These are phyloP conservation scores for Xylota sylvarum DNA, from an alignment of 2,888 invertebrate genomes.

Conservation along the genomic window DNA sequence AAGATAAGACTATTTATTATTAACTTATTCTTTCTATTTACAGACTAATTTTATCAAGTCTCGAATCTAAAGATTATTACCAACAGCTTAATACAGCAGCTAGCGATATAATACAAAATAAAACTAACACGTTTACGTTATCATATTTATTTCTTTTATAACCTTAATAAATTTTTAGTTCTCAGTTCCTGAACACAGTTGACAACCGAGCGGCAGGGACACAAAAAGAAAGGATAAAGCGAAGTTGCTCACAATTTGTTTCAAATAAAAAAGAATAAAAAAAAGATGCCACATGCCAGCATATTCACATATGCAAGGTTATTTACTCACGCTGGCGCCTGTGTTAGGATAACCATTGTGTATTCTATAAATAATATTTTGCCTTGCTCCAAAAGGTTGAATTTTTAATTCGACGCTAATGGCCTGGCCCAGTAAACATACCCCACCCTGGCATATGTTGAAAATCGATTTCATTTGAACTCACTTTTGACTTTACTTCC, in stretches of 20 bases:
- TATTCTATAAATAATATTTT: constrained; percentile 58
- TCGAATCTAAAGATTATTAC: constrained; percentile 15
- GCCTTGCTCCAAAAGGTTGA: constrained; percentile 38
- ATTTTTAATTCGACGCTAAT: constrained; percentile 32
- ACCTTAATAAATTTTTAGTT: constrained; percentile 11
- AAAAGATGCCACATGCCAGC: constrained; percentile 7
- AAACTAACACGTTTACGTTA: background rate
- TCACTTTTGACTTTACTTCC: constrained; percentile 16
- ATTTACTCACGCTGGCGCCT: constrained; percentile 5
- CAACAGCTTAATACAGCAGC: constrained; percentile 17
- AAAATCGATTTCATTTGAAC: constrained; percentile 47
- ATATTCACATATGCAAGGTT: constrained; percentile 18
- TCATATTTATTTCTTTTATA: constrained; percentile 8
- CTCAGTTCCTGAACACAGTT: background rate
- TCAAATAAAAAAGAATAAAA: constrained; percentile 4
- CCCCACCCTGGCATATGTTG: constrained; percentile 26
- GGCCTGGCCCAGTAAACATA: background rate
- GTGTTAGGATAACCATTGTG: constrained; percentile 22
- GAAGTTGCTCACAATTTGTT: background rate
- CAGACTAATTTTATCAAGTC: constrained; percentile 17
- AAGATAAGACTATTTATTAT: background rate
- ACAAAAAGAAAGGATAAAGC: too few species aligned
- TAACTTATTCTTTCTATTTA: constrained; percentile 5
- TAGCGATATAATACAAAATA: constrained; percentile 4
- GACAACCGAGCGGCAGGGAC: too few species aligned